Conservation (phyloP, 2,113 vertebrate genomes). For the Scophthalmus maximus region DNA sequence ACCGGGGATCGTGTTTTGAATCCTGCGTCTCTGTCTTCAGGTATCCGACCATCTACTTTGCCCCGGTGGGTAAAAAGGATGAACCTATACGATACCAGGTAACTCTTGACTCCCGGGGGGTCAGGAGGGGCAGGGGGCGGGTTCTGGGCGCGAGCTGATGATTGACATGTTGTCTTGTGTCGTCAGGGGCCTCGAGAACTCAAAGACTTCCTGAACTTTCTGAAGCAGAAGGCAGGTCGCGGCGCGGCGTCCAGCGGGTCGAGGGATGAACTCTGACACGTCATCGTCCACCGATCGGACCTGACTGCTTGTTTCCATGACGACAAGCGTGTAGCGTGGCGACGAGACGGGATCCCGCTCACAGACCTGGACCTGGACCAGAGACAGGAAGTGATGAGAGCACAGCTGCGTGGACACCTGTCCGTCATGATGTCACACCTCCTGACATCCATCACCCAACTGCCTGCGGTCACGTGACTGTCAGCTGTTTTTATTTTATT, state of each 20-base stretch:
- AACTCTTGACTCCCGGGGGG: neutral
- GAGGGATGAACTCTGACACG: conserved; percentile 73
- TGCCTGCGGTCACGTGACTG: neutral
- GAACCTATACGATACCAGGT: conserved; percentile 81
- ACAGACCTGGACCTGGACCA: neutral
- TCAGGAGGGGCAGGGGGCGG: neutral
- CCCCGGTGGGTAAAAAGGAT: conserved; percentile 70
- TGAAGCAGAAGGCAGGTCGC: conserved; percentile 71
- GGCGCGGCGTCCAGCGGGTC: neutral
- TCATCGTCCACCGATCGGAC: neutral
- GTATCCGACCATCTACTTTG: conserved; percentile 83
- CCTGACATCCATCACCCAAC: too few relatives aligned
- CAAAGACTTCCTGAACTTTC: conserved; percentile 78
- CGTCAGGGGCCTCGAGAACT: conserved; percentile 78
- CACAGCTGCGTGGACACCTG: neutral
- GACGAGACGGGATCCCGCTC: neutral
- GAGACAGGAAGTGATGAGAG: neutral
- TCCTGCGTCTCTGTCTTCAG: conserved; percentile 42
- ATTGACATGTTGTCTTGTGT: neutral
- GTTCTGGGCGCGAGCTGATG: neutral
- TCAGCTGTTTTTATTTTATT: too few relatives aligned
- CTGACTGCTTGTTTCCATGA: conserved; percentile 2
- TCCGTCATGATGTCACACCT: neutral
- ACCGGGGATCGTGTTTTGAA: neutral
- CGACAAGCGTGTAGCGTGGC: neutral